A percentile compares a stretch with the other conserved stretches of the same genome.
phyloP scores from a whole-genome alignment of 2,113 vertebrate species.

The Vidua chalybeata region DNA sequence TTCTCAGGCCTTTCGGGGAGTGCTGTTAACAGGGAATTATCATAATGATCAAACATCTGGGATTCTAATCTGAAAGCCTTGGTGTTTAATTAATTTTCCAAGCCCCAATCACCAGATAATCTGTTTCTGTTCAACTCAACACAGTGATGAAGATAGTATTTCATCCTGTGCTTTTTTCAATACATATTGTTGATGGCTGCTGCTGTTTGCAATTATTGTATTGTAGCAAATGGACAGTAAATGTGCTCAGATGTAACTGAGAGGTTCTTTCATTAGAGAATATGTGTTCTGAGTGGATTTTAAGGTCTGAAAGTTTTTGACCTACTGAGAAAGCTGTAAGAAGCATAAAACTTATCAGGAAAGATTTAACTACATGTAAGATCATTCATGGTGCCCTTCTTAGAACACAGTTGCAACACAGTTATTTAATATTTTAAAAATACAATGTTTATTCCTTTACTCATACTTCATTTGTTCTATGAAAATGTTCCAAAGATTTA shows the following conservation, averaged over 20 bases:
- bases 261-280: not conserved
- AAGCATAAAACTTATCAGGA: not conserved
- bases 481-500: not conserved
- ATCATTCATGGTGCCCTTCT: not conserved
- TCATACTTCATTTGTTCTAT: not conserved
- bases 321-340: not conserved
- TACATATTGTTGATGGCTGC: not conserved
- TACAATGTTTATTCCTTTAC: not conserved
- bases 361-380: not conserved
- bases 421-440: not conserved
- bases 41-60: slow-evolving; percentile 52
- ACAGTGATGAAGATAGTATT: not conserved
- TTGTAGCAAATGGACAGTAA: not conserved
- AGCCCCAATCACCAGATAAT: slow-evolving; percentile 6
- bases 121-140: slow-evolving; percentile 14
- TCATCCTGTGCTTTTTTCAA: not conserved
- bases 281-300: not conserved
- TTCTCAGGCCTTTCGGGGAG: slow-evolving; percentile 26
- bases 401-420: not conserved
- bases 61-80: slow-evolving; percentile 47
- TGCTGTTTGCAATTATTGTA: not conserved
- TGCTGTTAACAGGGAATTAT: slow-evolving; percentile 24
- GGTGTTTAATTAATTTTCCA: slow-evolving; percentile 61
- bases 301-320: not conserved
- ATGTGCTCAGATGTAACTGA: not conserved